Evolutionary conservation across 1,140 invertebrate species (phyloP).

Genomic region (Oreohelix idahoensis): DNA sequence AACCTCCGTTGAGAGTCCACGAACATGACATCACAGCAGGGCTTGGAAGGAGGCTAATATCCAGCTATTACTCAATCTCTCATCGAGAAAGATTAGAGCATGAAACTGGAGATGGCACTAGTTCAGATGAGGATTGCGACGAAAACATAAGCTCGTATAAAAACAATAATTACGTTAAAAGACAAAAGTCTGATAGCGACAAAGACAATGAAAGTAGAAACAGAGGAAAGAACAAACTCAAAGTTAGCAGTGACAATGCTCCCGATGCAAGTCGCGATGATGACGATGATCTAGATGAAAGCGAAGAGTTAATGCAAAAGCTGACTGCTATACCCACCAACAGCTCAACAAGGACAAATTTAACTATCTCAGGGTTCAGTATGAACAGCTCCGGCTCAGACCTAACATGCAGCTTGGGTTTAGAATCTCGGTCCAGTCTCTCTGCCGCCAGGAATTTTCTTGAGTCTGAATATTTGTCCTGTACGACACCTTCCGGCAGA

Average conservation of each 20-base stretch:
- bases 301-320: neutral
- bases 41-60: neutral
- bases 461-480: conserved; percentile 10
- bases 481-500: neutral
- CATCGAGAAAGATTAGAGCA: neutral
- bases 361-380: neutral
- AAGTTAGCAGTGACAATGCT: neutral
- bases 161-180: neutral
- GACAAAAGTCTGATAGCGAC: neutral
- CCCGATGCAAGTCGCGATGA: neutral
- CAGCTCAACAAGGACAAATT: neutral
- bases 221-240: neutral
- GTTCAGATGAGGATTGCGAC: conserved; percentile 6
- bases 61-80: neutral
- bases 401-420: neutral
- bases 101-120: neutral
- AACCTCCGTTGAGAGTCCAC: neutral
- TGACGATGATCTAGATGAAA: conserved; percentile 10
- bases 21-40: neutral
- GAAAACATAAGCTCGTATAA: neutral
- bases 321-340: neutral
- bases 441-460: neutral
- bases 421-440: neutral
- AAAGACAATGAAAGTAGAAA: neutral
- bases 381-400: neutral